Evolutionary conservation across 1,140 invertebrate species (phyloP), one percentile per base, ranked within the genome.

Genomic region (Arctopsyche grandis): DNA sequence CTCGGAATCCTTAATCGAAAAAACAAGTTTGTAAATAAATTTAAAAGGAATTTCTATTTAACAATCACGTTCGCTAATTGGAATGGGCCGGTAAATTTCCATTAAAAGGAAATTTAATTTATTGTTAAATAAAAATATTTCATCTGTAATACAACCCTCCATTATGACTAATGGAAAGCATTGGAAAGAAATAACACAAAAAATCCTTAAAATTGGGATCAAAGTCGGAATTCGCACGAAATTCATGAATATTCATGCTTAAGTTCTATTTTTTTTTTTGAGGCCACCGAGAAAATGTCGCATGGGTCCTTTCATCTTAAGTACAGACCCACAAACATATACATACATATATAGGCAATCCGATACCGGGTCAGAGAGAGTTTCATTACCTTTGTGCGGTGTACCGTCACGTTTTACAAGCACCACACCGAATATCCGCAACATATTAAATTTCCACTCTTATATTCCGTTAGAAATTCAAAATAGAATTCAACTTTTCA

Each of bases 321-420:
- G 29, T 7, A 38, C 29, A 38, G n/a, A n/a, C n/a, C n/a, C 29
- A 38, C 29, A 38, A 1, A 38, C 29, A 38, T 38, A 38, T 38
- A 38, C 1, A 38, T 38, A 38, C 7, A 38, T 7, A 38, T 38
- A 38, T 38, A 38, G 3, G 29, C 29, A 38, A 38, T 38, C 29
- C 3, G 29, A 38, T 38, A 38, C 29, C 29, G 56, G 56, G 56
- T 60, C 56, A 19, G 56, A 38, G 56, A 38, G 24, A 66, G 21
- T 66, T 66, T 66, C 63, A 66, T 66, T 66, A 66, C 63, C 24
- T 66, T 66, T 66, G 21, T 66, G 63, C 63, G 63, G 63, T 66
- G 24, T 66, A 26, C 63, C 24, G 21, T 24, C 63, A 22, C 21
- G 5, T 22, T 29, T 60, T 60, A 60, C 56, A 60, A 66, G 9